Conservation (phyloP, 2,113 vertebrate species). For the Cephalopterus ornatus region DNA sequence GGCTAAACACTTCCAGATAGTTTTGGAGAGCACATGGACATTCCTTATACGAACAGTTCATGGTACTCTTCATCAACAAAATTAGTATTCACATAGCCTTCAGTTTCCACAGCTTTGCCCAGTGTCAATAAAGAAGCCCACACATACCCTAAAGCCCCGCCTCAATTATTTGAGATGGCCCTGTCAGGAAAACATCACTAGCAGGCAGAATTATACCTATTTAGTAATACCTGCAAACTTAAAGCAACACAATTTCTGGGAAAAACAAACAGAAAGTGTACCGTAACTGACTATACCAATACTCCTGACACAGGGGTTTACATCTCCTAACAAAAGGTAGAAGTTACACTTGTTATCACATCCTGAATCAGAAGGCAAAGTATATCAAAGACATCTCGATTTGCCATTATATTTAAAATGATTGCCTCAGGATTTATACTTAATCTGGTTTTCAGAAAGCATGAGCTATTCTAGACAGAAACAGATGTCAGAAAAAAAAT, state of each 20-base stretch:
- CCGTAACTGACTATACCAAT: background rate
- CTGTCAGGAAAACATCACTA: background rate
- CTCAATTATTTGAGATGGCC: background rate
- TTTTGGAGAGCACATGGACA: background rate
- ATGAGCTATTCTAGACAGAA: background rate
- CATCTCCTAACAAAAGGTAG: background rate
- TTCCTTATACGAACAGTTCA: background rate
- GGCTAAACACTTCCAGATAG: background rate
- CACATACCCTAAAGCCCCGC: background rate
- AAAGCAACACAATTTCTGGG: background rate
- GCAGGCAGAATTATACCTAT: background rate
- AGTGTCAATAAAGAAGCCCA: background rate
- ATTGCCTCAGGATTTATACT: background rate
- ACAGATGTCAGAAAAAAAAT: background rate
- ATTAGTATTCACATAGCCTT: background rate
- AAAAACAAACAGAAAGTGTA: background rate
- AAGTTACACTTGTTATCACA: background rate
- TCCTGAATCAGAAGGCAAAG: background rate
- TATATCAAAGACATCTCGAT: background rate
- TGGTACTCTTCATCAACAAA: background rate
- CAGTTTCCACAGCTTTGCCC: background rate
- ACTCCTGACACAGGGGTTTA: background rate
- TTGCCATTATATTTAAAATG: background rate
- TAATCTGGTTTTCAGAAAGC: background rate
- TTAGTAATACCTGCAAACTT: background rate